Percentiles rank a stretch among this genome's conserved stretches.
These are phyloP conservation scores for Pentamera pediparva DNA, from an alignment of 53 echinoderm and acorn worm species.

Conservation along the genomic window DNA sequence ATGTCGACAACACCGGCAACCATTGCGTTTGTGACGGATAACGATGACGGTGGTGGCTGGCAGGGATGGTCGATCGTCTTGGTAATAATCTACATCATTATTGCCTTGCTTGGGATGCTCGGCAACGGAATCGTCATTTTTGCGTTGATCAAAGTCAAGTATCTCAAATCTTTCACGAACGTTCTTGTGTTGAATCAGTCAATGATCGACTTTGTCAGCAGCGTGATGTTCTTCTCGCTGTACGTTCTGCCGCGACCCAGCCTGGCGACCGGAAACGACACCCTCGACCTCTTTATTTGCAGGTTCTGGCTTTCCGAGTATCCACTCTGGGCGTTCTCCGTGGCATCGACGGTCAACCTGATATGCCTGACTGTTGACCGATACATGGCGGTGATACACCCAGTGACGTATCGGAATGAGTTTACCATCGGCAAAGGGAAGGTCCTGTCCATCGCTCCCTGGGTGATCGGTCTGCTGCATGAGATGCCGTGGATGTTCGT, in stretches of 20 bases:
- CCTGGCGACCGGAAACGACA: slow-evolving; percentile 19
- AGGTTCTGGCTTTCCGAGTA: slow-evolving; percentile 78
- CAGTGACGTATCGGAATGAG: slow-evolving; percentile 53
- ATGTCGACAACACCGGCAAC: too few relatives aligned
- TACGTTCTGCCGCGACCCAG: slow-evolving; percentile 46
- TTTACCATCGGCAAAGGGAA: slow-evolving; percentile 64
- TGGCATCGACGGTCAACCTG: slow-evolving; percentile 70
- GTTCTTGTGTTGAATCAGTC: slow-evolving; percentile 73
- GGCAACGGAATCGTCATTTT: slow-evolving; percentile 70
- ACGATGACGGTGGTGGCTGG: background rate
- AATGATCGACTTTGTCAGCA: slow-evolving; percentile 60
- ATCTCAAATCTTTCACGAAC: slow-evolving; percentile 62
- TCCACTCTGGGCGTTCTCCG: slow-evolving; percentile 70
- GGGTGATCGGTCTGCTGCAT: slow-evolving; percentile 61
- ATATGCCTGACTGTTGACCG: slow-evolving; percentile 70
- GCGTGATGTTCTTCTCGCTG: slow-evolving; percentile 57
- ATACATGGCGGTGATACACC: slow-evolving; percentile 71
- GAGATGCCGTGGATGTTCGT: slow-evolving; percentile 71
- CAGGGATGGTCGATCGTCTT: slow-evolving; percentile 17
- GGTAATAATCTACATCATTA: slow-evolving; percentile 42
- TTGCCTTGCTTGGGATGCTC: slow-evolving; percentile 57
- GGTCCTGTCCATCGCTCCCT: slow-evolving; percentile 52
- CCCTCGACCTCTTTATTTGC: slow-evolving; percentile 45
- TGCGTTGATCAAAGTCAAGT: slow-evolving; percentile 47
- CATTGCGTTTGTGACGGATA: background rate